Evolutionary conservation across 2,888 invertebrate species (phyloP).

Genomic region (Deilephila porcellus): DNA sequence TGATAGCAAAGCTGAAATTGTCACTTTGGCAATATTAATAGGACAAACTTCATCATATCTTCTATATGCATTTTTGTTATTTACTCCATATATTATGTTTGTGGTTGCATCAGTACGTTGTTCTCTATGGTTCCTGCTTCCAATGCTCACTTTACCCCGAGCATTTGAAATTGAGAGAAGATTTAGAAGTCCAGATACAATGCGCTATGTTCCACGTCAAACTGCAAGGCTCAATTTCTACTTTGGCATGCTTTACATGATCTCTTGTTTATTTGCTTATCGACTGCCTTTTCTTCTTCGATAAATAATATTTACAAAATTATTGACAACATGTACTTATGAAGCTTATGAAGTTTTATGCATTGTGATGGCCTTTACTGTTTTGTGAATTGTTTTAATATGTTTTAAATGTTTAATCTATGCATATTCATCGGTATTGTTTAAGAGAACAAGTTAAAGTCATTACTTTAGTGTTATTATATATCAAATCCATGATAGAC

Average conservation of each 20-base stretch:
- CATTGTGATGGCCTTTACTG: conserved; percentile 13
- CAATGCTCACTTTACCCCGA: conserved; percentile 93
- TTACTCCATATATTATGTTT: conserved; percentile 95
- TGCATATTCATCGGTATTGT: background rate
- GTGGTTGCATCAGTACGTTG: conserved; percentile 93
- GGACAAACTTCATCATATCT: conserved; percentile 96
- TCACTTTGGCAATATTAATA: conserved; percentile 96
- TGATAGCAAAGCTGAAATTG: conserved; percentile 95
- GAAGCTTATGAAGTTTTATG: conserved; percentile 15
- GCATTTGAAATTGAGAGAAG: conserved; percentile 96
- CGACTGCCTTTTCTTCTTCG: conserved; percentile 85
- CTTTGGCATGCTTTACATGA: conserved; percentile 95
- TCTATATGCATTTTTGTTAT: conserved; percentile 94
- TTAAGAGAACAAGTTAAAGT: background rate
- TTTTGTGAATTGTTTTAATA: background rate
- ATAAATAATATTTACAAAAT: conserved; percentile 40
- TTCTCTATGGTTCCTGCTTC: conserved; percentile 94
- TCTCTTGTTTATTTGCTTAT: conserved; percentile 90
- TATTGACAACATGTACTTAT: conserved; percentile 24
- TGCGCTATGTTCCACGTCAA: conserved; percentile 93
- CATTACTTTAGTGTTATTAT: no score
- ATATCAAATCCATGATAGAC: no score
- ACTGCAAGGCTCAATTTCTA: conserved; percentile 96
- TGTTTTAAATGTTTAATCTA: background rate
- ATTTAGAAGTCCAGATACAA: conserved; percentile 91